These are phyloP conservation scores for Drosophila chauvacae DNA, from an alignment of 1,140 invertebrate genomes.

Conservation along the genomic window DNA sequence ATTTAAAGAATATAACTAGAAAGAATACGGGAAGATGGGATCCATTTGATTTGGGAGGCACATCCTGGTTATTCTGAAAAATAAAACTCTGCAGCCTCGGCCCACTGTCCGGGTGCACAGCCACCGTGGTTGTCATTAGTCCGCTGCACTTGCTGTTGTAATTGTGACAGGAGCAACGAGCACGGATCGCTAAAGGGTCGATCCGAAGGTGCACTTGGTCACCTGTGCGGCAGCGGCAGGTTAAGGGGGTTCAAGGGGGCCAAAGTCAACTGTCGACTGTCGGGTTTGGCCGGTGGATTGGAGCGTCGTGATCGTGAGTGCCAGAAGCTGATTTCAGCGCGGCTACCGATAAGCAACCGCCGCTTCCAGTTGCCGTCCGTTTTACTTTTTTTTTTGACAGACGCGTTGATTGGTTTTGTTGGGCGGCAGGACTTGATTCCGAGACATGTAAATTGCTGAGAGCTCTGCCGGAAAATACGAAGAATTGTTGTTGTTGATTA, in stretches of 20 bases:
- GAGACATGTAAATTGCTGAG: slow-evolving; percentile 82
- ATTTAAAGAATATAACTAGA: too few relatives aligned
- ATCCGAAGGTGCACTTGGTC: slow-evolving; percentile 31
- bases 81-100: not conserved
- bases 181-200: slow-evolving; percentile 74
- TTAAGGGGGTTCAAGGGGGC: not conserved
- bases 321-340: slow-evolving; percentile 81
- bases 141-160: slow-evolving; percentile 78
- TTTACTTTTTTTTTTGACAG: slow-evolving; percentile 40
- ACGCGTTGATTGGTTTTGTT: slow-evolving; percentile 84
- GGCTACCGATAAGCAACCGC: slow-evolving; percentile 78
- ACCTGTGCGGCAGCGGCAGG: not conserved
- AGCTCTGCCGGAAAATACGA: slow-evolving; percentile 28
- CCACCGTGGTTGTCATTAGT: slow-evolving; percentile 78
- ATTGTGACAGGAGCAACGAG: slow-evolving; percentile 83
- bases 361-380: slow-evolving; percentile 49
- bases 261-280: slow-evolving; percentile 12
- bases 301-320: slow-evolving; percentile 77
- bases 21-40: too few relatives aligned
- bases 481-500: slow-evolving; percentile 53
- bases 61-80: not conserved
- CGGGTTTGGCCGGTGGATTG: slow-evolving; percentile 32
- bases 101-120: slow-evolving; percentile 50
- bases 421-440: slow-evolving; percentile 41
- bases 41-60: too few relatives aligned